phyloP scores from a whole-genome alignment of 2,797 vertebrate species.

The Manis javanica region DNA sequence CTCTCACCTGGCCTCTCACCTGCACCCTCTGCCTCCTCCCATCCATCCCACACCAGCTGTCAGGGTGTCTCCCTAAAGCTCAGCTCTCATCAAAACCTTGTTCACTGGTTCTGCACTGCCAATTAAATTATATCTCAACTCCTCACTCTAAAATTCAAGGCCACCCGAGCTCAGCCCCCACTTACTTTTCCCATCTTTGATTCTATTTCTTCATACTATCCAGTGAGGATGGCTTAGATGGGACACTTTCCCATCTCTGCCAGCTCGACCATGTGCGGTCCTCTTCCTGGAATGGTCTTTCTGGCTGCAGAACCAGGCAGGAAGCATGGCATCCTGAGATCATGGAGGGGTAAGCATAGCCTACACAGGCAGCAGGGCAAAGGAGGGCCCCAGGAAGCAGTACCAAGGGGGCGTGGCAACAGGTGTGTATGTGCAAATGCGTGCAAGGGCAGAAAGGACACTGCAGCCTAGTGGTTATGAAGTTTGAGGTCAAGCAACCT shows the following conservation, averaged over 20 bases:
- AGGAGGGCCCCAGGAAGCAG: background rate
- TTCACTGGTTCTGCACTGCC: background rate
- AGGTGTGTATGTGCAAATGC: no score
- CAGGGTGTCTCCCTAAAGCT: constrained; percentile 4
- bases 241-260: background rate
- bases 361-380: background rate
- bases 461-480: background rate
- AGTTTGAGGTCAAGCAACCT: background rate
- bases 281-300: background rate
- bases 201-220: background rate
- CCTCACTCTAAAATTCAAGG: constrained; percentile 8
- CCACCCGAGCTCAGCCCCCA: background rate
- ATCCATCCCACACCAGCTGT: background rate
- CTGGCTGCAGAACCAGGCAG: background rate
- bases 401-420: background rate
- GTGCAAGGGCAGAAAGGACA: background rate
- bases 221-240: background rate
- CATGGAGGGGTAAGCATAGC: background rate
- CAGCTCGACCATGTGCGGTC: background rate
- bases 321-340: background rate
- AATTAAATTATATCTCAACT: background rate
- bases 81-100: constrained; percentile 10
- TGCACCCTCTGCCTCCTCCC: background rate
- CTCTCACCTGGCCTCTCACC: background rate
- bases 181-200: background rate